Base-by-base conservation (phyloP, 1,140 invertebrate genomes). In the Linepithema humile region DNA sequence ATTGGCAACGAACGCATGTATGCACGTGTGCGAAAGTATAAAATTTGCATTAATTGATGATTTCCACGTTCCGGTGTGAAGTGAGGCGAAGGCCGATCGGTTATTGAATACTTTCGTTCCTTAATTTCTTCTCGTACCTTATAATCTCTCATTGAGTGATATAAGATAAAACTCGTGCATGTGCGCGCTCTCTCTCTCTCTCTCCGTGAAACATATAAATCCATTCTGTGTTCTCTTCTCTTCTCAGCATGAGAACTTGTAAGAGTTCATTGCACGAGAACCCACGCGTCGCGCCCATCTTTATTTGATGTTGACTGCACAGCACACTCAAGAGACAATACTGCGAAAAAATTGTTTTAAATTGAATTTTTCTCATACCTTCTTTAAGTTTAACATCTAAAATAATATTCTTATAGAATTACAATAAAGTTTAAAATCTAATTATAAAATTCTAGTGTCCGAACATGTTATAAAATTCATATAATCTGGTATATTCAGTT, bases 51-150 rank as follows among this genome's bases (percentile, higher is more conserved):
- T 87, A 89, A 88, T 88, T 59, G 59, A 55, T 17, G 84, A 80
- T 83, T 88, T 88, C 69, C 48, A 80, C 74, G 50, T 88, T 86
- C 50, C 53, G n/a, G 0, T 5, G 43, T 2, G 73, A 85, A 86
- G 83, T 15, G 84, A 88, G 74, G 74, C 67, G 88, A 88, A 89
- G 86, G 86, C 85, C 67, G 48, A 75, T 88, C 73, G 48, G 48
- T 75, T 82, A 82, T 82, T 73, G 73, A 85, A 88, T 83, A 9
- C n/a, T 53, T 67, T 86, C 23, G 26, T 55, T 45, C 67, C n/a
- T 57, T 26, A 38, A 57, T 57, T 69, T 72, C 3, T 15, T 35
- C 12, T 50, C 9, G 6, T 15, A 23, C 69, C 65, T n/a, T 4
- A n/a, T 35, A 65, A 69, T 53, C 20, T 15, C 10, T 15, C 48